Evolutionary conservation across 2,888 invertebrate genomes (phyloP).

Genomic region (Catonia carolina): DNA sequence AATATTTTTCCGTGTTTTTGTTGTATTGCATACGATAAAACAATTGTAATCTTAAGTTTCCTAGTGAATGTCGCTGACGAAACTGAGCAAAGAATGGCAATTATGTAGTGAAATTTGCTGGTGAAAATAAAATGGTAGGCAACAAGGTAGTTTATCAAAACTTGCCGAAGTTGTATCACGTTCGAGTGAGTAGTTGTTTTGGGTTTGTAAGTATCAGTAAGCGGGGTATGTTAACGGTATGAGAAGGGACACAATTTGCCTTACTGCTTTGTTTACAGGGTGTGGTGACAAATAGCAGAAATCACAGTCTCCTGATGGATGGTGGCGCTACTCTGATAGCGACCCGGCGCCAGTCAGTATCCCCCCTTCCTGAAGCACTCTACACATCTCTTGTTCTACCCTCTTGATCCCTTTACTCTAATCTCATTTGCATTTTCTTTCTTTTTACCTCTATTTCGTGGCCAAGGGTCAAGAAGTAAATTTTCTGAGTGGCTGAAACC

Average conservation of each 20-base stretch:
- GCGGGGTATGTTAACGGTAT: no score
- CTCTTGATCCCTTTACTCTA: not conserved
- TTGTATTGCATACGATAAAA: no score
- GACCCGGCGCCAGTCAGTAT: not conserved
- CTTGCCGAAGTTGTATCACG: conserved; percentile 3
- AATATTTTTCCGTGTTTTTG: no score
- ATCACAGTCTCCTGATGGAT: conserved; percentile 11
- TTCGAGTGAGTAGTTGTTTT: not conserved
- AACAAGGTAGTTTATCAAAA: conserved; percentile 5
- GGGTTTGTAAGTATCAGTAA: no score
- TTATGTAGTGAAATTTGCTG: no score
- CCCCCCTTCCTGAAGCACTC: not conserved
- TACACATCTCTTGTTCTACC: no score
- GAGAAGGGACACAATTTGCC: not conserved
- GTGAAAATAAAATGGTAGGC: no score
- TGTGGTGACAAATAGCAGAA: conserved; percentile 12
- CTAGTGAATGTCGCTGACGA: no score
- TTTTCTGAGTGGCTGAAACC: not conserved
- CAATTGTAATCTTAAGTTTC: no score
- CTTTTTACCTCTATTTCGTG: not conserved
- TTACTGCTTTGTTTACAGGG: conserved; percentile 14
- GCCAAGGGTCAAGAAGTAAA: not conserved
- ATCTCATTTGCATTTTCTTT: not conserved
- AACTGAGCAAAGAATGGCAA: no score
- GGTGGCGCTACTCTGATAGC: conserved; percentile 8